Base-by-base conservation (phyloP, 2,797 vertebrate species). In the Peromyscus melanophrys region DNA sequence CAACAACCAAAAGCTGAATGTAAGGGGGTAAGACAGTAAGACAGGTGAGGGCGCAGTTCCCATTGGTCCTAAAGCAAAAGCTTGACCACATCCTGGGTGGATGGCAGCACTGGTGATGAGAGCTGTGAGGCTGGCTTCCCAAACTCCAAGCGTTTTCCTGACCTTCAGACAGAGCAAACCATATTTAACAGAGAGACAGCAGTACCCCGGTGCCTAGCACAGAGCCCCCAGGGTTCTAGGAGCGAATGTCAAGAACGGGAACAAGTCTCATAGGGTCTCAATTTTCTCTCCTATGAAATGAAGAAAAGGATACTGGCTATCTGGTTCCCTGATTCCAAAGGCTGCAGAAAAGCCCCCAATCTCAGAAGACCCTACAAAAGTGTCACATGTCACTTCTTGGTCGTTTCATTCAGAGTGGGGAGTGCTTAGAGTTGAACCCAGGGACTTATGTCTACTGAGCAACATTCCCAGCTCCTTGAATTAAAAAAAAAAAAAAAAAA, bases 71-170 rank as follows among this genome's bases (percentile, higher is more conserved):
- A 99, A 95, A 99, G 99, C 96, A 99, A 98, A 98, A 99, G 99
- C 99, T 99, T 99, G 96, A 99, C 99, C 57, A 99, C 99, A 82
- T 99, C 99, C 95, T 99, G 99, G 4, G 99, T 99, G 57, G 99
- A 99, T 67, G 99, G 99, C 93, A 98, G 97, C 4, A 98, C 95
- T 2, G 99, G 98, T 19, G 99, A 98, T 0, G 99, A 61, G 8
- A 98, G 94, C 95, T 98, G 99, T 0, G 99, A 98, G 77, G 99
- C 97, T 52, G 98, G 98, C 10, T 99, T 98, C 96, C 99, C 99
- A 96, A 99, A 99, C 91, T 99, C 99, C 98, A 99, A 98, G 97
- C 99, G 98, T 97, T 99, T 99, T 92, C 98, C 99, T 98, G 99
- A 99, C 98, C 99, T 99, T 99, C 87, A 98, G 99, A 98, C 5